These are phyloP conservation scores for Rotaria sp. DNA, from an alignment of 2,888 invertebrate genomes.

Conservation along the genomic window DNA sequence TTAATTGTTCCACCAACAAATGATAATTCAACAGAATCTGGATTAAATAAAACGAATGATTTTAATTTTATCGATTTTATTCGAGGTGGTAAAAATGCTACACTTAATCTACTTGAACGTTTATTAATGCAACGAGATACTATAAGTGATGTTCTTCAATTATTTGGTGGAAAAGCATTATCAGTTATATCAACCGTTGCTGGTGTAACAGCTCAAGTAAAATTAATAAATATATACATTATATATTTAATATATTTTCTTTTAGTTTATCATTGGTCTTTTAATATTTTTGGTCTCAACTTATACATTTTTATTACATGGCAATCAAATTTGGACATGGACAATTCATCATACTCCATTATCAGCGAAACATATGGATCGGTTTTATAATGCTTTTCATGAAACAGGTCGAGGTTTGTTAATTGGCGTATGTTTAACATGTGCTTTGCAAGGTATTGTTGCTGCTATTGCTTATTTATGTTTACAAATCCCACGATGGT, in stretches of 20 bases:
- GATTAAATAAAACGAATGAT: background rate
- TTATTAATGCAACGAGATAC: background rate
- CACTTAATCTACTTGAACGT: background rate
- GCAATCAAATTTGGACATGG: background rate
- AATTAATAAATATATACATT: background rate
- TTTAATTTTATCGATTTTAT: background rate
- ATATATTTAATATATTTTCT: background rate
- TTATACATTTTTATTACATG: slow-evolving; percentile 11
- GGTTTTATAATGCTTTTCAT: slow-evolving; percentile 1
- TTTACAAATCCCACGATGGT: slow-evolving; percentile 18
- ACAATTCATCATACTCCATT: background rate
- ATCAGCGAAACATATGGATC: slow-evolving; percentile 20
- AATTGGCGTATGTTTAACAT: slow-evolving; percentile 28
- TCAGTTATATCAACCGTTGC: slow-evolving; percentile 7
- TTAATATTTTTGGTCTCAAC: background rate
- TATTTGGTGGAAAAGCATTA: slow-evolving; percentile 22
- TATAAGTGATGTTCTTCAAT: background rate
- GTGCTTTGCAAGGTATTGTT: background rate
- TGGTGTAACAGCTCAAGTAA: slow-evolving; percentile 18
- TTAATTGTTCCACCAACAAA: background rate
- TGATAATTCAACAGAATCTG: background rate
- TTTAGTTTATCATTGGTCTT: slow-evolving; percentile 15
- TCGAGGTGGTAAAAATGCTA: background rate
- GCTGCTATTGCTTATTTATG: slow-evolving; percentile 29
- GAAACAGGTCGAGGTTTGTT: slow-evolving; percentile 27